These are phyloP conservation scores for Perca schrenkii DNA, from an alignment of 2,113 vertebrate species.

Conservation along the genomic window DNA sequence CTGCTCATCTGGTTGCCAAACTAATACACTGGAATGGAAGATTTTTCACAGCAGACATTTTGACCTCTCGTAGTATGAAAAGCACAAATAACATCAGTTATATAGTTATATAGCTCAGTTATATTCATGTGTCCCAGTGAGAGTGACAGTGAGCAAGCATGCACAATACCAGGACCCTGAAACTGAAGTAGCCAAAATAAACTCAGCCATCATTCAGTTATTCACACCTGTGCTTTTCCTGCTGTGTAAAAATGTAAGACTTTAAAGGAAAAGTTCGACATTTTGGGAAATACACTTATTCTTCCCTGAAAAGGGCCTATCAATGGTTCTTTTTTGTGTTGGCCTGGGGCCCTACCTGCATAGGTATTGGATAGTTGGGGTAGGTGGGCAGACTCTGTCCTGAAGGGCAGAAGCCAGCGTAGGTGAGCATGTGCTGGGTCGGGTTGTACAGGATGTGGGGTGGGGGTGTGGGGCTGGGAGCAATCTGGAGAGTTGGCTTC, in stretches of 20 bases:
- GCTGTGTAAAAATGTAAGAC: background rate
- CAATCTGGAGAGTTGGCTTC: conserved; percentile 84
- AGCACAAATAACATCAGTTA: background rate
- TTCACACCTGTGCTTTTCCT: background rate
- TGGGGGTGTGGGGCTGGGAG: conserved; percentile 81
- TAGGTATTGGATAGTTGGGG: conserved; percentile 88
- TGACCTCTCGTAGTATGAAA: background rate
- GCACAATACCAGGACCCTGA: background rate
- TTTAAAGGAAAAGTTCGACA: background rate
- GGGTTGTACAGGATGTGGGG: conserved; percentile 94
- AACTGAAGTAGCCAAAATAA: background rate
- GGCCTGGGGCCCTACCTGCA: conserved; percentile 86
- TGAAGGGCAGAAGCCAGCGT: conserved; percentile 86
- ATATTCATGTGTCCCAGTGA: background rate
- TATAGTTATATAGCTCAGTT: background rate
- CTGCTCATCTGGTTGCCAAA: conserved; percentile 9
- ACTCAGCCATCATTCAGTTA: background rate
- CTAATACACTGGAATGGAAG: background rate
- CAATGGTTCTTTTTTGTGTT: background rate
- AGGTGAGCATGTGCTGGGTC: conserved; percentile 91
- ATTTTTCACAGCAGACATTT: background rate
- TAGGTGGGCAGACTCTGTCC: conserved; percentile 86
- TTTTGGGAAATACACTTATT: background rate
- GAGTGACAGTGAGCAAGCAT: background rate
- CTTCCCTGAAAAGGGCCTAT: background rate